Base-by-base conservation (phyloP, 2,888 invertebrate species). In the Drosophila macrospina region DNA sequence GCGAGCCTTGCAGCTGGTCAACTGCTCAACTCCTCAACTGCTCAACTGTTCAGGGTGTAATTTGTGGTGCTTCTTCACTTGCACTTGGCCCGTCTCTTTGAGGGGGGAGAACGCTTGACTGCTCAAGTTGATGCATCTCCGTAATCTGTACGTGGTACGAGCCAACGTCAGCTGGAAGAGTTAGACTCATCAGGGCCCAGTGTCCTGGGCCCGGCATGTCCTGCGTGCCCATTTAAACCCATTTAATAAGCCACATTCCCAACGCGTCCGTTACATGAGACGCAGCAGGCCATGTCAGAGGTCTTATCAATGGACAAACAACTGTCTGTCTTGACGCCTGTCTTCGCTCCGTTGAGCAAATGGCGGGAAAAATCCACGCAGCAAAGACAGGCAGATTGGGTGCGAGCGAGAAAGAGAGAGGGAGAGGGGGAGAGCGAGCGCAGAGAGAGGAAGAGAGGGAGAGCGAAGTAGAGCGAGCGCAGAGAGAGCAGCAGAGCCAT, bases 301-400 rank as follows among this genome's bases (percentile, higher is more conserved):
- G 37, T 42, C 70, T 44, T 24, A 34, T 34, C 34, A 48, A 32
- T 16, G 16, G 47, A 32, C 16, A 37, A 41, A 48, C 78, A 81
- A 74, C 76, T 78, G 76, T 8, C 0, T 81, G 41, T 42, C 42
- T 82, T 76, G 74, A 59, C 78, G 52, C 50, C 50, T 77, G 79
- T 77, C 86, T 82, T 71, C 86, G 88, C 70, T 84, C 82, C 83
- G 88, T 39, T 86, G 86, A 67, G 70, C 88, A 84, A 88, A 71
- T 86, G 83, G 83, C 83, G 83, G 88, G 83, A 82, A 88, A 87
- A 78, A 59, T 73, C 65, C 61, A 63, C 47, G 30, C 57, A 59
- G 51, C 61, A 69, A 20, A 20, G 20, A 20, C 20, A 20, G 20
- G 3, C 69, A 30, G 52, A 52, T 32, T 4, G n/a, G 7, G n/a